Evolutionary conservation across 2,113 vertebrate genomes (phyloP).

Genomic region (Pseudorhombus dupliciocellatus): DNA sequence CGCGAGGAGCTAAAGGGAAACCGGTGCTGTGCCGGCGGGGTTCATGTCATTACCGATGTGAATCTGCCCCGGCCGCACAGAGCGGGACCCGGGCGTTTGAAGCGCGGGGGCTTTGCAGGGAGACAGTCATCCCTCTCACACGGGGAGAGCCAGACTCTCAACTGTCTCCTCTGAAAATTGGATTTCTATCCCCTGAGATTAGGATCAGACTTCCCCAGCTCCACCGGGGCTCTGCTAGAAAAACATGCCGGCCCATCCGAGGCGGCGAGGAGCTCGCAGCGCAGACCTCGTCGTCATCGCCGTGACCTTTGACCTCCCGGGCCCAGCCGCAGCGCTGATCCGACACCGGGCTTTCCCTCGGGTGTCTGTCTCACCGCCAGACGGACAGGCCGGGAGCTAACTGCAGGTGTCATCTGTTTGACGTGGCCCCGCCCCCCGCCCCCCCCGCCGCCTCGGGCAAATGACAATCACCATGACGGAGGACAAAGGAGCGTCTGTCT

Average conservation of each 20-base stretch:
- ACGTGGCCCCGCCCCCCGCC: slow-evolving; percentile 21
- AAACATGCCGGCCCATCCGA: slow-evolving; percentile 65
- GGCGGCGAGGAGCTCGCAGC: slow-evolving; percentile 37
- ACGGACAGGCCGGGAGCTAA: slow-evolving; percentile 37
- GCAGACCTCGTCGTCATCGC: slow-evolving; percentile 32
- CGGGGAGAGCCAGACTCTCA: slow-evolving; percentile 73
- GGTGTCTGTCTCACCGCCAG: slow-evolving; percentile 54
- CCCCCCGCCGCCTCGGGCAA: slow-evolving; percentile 37
- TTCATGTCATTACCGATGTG: slow-evolving; percentile 63
- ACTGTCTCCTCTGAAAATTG: slow-evolving; percentile 79
- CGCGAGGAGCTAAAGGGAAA: slow-evolving; percentile 29
- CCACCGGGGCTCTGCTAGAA: slow-evolving; percentile 65
- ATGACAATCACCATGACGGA: slow-evolving; percentile 42
- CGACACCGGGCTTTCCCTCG: slow-evolving; percentile 46
- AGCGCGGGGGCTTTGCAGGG: slow-evolving; percentile 62
- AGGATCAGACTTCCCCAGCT: slow-evolving; percentile 66
- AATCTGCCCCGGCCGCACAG: slow-evolving; percentile 46
- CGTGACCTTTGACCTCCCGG: slow-evolving; percentile 63
- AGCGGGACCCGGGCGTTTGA: slow-evolving; percentile 55
- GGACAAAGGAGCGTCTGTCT: slow-evolving; percentile 71
- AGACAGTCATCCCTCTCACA: slow-evolving; percentile 71
- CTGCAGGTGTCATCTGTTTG: slow-evolving; percentile 71
- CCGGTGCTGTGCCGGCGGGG: slow-evolving; percentile 23
- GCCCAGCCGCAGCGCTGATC: slow-evolving; percentile 53
- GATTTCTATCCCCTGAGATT: slow-evolving; percentile 80